Base-by-base conservation (phyloP, 64 coral and sea anemone species). In the Dendrophyllia cribrosa region DNA sequence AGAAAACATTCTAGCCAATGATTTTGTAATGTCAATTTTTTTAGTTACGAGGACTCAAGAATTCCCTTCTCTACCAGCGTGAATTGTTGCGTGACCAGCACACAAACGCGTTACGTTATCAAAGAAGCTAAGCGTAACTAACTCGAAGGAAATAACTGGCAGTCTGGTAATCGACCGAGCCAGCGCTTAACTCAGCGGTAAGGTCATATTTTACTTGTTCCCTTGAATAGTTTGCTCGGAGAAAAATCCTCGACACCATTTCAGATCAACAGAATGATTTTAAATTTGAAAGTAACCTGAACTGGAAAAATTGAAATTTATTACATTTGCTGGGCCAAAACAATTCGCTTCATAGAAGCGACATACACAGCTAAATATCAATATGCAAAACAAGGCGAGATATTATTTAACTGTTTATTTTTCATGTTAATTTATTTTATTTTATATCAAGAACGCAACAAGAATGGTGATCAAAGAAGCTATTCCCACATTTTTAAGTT, bases 31-130 rank as follows among this genome's bases (percentile, higher is more conserved):
- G 23, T 25, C 22, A 70, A 70, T 70, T 9, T 2, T 12, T 56
- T 7, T 56, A 56, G 61, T 15, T 64, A 64, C 12, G 61, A 64
- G 17, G 14, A 8, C 4, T 15, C 0, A 13, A 19, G 5, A 64
- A 14, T 19, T 20, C 1, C 5, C 19, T 20, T 64, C 1, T 16
- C n/a, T 83, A 20, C 3, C 80, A 23, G 80, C 80, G 80, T 52
- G 80, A 84, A 43, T 10, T 13, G 20, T 84, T 68, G 60, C 12
- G 45, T 84, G 80, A 84, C 80, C 62, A 84, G 80, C 80, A 84
- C 60, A 68, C 80, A 84, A 67, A 64, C 19, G 44, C 10, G 62
- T 68, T 45, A 84, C 46, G 80, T 84, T 3, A 65, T 9, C 25
- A 10, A 64, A 46, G 58, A 59, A 45, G 56, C 53, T 34, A 34